These are phyloP conservation scores for Pheosia tremula DNA, from an alignment of 2,888 invertebrate species.

Conservation along the genomic window DNA sequence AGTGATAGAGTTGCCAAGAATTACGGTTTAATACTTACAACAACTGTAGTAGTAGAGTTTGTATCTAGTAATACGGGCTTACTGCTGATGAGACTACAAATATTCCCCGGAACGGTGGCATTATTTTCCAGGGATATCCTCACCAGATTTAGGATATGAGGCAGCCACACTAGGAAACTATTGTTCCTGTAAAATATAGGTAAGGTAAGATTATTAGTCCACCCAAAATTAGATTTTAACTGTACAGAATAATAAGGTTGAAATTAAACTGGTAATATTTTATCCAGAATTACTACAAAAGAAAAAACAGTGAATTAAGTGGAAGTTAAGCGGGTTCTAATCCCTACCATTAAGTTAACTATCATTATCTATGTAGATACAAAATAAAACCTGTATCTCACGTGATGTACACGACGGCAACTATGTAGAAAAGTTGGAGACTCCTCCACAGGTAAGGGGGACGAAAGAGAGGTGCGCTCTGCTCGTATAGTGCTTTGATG, in stretches of 20 bases:
- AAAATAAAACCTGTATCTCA: slow-evolving; percentile 59
- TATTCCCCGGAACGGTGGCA: slow-evolving; percentile 48
- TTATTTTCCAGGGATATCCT: slow-evolving; percentile 51
- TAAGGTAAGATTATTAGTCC: no score
- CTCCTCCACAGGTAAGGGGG: slow-evolving; percentile 65
- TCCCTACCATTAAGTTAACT: not conserved
- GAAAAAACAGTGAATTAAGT: no score
- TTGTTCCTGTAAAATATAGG: slow-evolving; percentile 68
- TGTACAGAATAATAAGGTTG: no score
- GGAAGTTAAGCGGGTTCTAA: not conserved
- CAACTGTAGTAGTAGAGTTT: slow-evolving; percentile 25
- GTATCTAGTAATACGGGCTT: slow-evolving; percentile 18
- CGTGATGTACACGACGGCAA: slow-evolving; percentile 76
- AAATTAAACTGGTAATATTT: no score
- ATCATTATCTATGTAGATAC: slow-evolving; percentile 8
- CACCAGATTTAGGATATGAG: slow-evolving; percentile 82
- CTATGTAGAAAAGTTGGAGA: slow-evolving; percentile 70
- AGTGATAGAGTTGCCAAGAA: no score
- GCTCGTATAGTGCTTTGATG: slow-evolving; percentile 62
- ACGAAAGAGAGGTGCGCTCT: slow-evolving; percentile 70
- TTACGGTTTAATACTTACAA: slow-evolving; percentile 25
- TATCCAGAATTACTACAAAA: no score
- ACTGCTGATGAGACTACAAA: slow-evolving; percentile 64
- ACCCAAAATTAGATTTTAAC: no score
- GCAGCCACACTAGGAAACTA: slow-evolving; percentile 83